Conservation (phyloP, 2,113 vertebrate genomes). For the Scomber colias region DNA sequence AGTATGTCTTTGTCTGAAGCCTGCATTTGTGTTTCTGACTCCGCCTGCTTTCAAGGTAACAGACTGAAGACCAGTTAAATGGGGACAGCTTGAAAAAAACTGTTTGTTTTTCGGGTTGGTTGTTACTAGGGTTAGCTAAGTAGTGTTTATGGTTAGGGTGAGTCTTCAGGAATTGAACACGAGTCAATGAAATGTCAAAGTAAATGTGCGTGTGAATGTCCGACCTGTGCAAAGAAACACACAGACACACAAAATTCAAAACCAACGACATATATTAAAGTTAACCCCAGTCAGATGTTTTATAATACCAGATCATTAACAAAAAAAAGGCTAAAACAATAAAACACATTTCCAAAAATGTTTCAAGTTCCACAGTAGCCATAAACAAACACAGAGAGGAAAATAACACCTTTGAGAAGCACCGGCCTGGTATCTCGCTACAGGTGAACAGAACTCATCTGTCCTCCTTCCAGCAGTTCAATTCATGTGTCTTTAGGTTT, state of each 20-base stretch:
- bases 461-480: constrained; percentile 48
- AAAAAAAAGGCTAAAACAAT: constrained; percentile 69
- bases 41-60: no score
- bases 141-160: no score
- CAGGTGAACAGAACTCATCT: constrained; percentile 49
- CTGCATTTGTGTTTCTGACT: not conserved
- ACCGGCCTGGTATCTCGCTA: constrained; percentile 68
- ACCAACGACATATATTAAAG: constrained; percentile 84
- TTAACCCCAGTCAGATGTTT: constrained; percentile 81
- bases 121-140: no score
- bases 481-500: constrained; percentile 40
- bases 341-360: constrained; percentile 75
- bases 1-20: not conserved
- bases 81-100: no score
- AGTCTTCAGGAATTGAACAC: no score
- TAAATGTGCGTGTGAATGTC: not conserved
- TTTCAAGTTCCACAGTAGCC: constrained; percentile 78
- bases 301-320: constrained; percentile 83
- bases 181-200: no score
- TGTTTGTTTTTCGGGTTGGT: no score
- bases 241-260: constrained; percentile 71
- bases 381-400: constrained; percentile 68
- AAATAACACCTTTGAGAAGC: constrained; percentile 72
- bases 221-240: constrained; percentile 49
- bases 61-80: no score